phyloP scores from a whole-genome alignment of 1,140 invertebrate genomes.

The Drosophila kanapiae region DNA sequence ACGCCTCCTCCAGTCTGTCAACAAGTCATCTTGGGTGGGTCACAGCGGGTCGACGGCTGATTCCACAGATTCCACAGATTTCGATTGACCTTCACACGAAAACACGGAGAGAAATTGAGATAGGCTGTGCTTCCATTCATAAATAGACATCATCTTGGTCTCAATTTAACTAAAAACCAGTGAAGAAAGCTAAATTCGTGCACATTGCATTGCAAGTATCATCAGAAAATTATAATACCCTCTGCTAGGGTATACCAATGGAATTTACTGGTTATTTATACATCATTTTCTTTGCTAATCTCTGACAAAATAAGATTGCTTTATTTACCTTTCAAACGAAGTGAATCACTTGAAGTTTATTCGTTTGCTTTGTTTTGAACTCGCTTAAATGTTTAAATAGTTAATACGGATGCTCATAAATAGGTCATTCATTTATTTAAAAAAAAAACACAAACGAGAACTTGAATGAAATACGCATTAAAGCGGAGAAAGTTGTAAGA shows the following conservation, averaged over 20 bases:
- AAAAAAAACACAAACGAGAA: background rate
- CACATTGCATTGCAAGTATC: no score
- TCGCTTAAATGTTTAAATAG: slow-evolving; percentile 3
- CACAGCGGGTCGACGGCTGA: slow-evolving; percentile 35
- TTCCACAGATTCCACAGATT: slow-evolving; percentile 22
- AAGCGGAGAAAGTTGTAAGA: background rate
- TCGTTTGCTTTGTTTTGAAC: background rate
- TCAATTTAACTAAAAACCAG: no score
- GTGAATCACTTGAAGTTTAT: slow-evolving; percentile 17
- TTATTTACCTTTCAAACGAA: slow-evolving; percentile 20
- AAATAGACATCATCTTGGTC: background rate
- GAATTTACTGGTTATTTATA: no score
- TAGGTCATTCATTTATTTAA: background rate
- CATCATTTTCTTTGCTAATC: background rate
- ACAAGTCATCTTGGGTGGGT: slow-evolving; percentile 40
- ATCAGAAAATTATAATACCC: no score
- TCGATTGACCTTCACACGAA: slow-evolving; percentile 32
- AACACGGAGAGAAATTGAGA: slow-evolving; percentile 18
- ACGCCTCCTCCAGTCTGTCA: slow-evolving; percentile 11
- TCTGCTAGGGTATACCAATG: no score
- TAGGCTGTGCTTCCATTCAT: slow-evolving; percentile 5
- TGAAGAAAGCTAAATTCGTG: no score
- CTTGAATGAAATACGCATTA: background rate
- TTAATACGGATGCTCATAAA: slow-evolving; percentile 2
- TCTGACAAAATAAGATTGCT: background rate